phyloP scores from a whole-genome alignment of 1,140 invertebrate species.

The Nymphalis io region DNA sequence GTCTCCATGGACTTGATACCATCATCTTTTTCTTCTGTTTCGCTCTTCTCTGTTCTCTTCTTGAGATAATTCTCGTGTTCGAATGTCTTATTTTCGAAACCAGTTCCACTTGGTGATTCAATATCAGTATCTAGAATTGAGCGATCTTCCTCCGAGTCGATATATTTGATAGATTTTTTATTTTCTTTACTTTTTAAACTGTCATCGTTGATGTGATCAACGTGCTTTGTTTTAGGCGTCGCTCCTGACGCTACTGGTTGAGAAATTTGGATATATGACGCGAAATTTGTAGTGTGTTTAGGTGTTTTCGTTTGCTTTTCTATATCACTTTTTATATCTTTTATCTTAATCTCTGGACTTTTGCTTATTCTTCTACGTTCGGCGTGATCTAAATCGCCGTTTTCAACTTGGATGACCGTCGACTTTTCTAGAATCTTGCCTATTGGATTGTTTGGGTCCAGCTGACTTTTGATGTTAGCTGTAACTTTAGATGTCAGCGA shows the following conservation, averaged over 20 bases:
- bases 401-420: constrained; percentile 75
- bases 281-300: constrained; percentile 81
- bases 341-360: constrained; percentile 57
- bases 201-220: constrained; percentile 48
- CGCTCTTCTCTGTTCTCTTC: constrained; percentile 65
- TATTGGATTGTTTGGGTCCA: constrained; percentile 78
- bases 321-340: constrained; percentile 73
- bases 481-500: constrained; percentile 64
- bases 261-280: constrained; percentile 82
- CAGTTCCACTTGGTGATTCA: constrained; percentile 71
- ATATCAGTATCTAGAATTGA: constrained; percentile 63
- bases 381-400: constrained; percentile 62
- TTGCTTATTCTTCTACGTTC: constrained; percentile 51
- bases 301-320: constrained; percentile 72
- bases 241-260: constrained; percentile 65
- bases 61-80: constrained; percentile 78
- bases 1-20: constrained; percentile 71
- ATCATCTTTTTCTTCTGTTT: constrained; percentile 52
- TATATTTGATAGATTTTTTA: constrained; percentile 63
- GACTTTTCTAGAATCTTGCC: constrained; percentile 79
- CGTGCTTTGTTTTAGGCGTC: constrained; percentile 48
- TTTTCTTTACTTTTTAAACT: constrained; percentile 43
- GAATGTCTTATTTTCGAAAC: constrained; percentile 80
- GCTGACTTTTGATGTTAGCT: constrained; percentile 72
- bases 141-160: constrained; percentile 63